A percentile compares a stretch with the other conserved stretches of the same genome.
These are phyloP conservation scores for Drosophila dives DNA, from an alignment of 2,888 invertebrate species.

Conservation along the genomic window DNA sequence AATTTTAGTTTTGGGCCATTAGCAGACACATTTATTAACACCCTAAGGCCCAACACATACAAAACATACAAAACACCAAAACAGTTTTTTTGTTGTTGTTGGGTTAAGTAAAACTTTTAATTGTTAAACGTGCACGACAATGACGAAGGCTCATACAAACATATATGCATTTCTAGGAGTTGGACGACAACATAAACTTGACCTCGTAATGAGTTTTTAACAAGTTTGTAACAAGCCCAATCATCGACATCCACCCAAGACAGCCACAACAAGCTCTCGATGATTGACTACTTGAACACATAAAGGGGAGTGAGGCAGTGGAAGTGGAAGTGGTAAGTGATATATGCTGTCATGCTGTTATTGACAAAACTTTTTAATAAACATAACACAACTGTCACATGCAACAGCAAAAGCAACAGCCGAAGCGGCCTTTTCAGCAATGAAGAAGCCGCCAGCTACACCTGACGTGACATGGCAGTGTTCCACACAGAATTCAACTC, in stretches of 20 bases:
- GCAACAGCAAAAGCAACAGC: slow-evolving; percentile 61
- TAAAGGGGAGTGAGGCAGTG: not conserved
- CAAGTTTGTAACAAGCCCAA: slow-evolving; percentile 60
- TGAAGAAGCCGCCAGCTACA: slow-evolving; percentile 42
- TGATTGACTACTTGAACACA: slow-evolving; percentile 41
- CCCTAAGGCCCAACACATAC: slow-evolving; percentile 38
- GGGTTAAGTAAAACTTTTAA: slow-evolving; percentile 62
- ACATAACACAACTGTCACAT: slow-evolving; percentile 77
- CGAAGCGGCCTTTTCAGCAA: slow-evolving; percentile 19
- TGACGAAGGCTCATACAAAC: slow-evolving; percentile 17
- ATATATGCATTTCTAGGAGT: not conserved
- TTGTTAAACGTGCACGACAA: slow-evolving; percentile 52
- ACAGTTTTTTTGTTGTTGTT: slow-evolving; percentile 37
- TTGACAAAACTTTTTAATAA: slow-evolving; percentile 74
- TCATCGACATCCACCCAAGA: slow-evolving; percentile 33
- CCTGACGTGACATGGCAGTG: slow-evolving; percentile 54
- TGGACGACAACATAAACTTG: slow-evolving; percentile 25
- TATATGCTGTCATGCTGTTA: slow-evolving; percentile 41
- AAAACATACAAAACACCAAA: slow-evolving; percentile 6
- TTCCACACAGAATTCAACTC: slow-evolving; percentile 13
- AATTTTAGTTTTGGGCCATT: slow-evolving; percentile 32
- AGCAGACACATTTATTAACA: slow-evolving; percentile 53
- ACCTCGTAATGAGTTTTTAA: slow-evolving; percentile 69
- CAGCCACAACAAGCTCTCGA: slow-evolving; percentile 13
- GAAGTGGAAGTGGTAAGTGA: slow-evolving; percentile 26